phyloP scores from a whole-genome alignment of 1,140 invertebrate species.

The Diorhabda sublineata region DNA sequence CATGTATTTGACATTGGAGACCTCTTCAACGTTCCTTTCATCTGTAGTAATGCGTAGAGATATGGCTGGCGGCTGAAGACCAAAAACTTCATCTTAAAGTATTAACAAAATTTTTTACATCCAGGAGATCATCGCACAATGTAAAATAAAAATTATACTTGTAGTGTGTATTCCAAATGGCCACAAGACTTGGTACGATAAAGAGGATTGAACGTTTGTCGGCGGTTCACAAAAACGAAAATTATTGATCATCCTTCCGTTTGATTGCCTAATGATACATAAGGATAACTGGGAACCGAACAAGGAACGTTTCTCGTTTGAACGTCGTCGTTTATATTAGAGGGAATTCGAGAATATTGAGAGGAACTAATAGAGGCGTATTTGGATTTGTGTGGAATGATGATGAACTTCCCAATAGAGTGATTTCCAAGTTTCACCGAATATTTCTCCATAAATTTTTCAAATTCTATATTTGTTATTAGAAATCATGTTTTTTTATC shows the following conservation, averaged over 20 bases:
- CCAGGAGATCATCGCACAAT: no score
- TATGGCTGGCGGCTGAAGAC: no score
- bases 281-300: background rate
- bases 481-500: no score
- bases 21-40: no score
- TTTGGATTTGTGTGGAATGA: background rate
- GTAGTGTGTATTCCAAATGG: background rate
- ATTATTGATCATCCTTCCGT: slow-evolving; percentile 10
- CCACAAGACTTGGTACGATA: background rate
- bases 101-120: no score
- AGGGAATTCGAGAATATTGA: slow-evolving; percentile 5
- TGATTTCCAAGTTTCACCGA: no score
- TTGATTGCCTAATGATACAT: slow-evolving; percentile 12
- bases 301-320: background rate
- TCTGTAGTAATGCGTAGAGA: no score
- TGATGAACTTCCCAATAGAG: background rate
- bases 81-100: no score
- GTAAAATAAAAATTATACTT: no score
- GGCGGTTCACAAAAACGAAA: background rate
- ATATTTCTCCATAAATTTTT: no score
- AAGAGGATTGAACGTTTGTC: background rate
- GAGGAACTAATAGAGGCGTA: slow-evolving; percentile 4
- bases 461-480: no score
- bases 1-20: no score
- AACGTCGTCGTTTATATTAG: background rate